Conservation (phyloP, 1,140 invertebrate species). For the Drosophila sp. region DNA sequence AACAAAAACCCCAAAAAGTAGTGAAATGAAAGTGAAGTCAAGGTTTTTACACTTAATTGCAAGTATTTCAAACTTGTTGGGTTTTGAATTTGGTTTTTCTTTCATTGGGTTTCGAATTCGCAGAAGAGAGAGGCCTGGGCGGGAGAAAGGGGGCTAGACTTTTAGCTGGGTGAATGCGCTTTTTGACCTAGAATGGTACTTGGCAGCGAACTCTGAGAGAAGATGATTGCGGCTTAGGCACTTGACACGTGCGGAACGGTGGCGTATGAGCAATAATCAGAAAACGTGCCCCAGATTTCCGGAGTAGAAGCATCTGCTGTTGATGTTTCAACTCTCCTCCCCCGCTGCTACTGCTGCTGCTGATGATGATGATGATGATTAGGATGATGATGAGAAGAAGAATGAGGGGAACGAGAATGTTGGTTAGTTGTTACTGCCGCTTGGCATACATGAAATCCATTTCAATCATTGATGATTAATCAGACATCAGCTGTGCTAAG, state of each 20-base stretch:
- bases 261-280: conserved; percentile 54
- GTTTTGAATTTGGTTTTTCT: conserved; percentile 49
- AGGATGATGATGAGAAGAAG: background rate
- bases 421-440: conserved; percentile 25
- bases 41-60: conserved; percentile 24
- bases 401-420: background rate
- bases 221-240: conserved; percentile 26
- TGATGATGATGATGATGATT: background rate
- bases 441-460: conserved; percentile 44
- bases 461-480: conserved; percentile 78
- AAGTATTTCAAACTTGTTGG: conserved; percentile 30
- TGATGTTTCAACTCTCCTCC: background rate
- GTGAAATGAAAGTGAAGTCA: conserved; percentile 13
- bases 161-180: conserved; percentile 66
- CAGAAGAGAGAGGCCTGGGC: background rate
- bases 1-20: conserved; percentile 31
- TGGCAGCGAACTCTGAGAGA: conserved; percentile 20
- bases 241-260: conserved; percentile 49
- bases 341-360: background rate
- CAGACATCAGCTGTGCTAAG: conserved; percentile 61
- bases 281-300: conserved; percentile 58
- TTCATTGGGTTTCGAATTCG: background rate
- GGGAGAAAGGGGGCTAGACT: background rate
- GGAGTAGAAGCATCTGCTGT: conserved; percentile 16
- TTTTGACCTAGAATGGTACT: conserved; percentile 53